Evolutionary conservation across 2,113 vertebrate species (phyloP).

Genomic region (Tragelaphus imberbis): DNA sequence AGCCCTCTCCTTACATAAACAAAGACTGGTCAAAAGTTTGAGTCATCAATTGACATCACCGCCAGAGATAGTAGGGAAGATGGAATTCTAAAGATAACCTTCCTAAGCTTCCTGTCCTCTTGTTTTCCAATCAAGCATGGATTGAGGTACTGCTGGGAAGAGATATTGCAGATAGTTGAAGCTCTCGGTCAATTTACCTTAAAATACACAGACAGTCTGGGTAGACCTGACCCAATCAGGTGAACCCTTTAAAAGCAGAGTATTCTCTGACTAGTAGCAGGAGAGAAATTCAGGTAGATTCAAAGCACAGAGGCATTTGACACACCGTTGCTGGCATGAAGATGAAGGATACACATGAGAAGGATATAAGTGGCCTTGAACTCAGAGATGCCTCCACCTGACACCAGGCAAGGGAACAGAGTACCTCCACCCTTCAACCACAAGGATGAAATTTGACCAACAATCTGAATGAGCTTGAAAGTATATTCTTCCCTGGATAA

Average conservation of each 20-base stretch:
- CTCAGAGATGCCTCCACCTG: background rate
- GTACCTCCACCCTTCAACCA: fast-evolving
- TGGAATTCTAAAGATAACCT: background rate
- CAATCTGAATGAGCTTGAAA: background rate
- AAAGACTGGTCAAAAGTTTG: background rate
- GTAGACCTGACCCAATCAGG: background rate
- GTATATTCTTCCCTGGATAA: background rate
- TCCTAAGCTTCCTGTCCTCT: background rate
- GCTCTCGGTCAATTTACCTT: background rate
- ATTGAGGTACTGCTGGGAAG: background rate
- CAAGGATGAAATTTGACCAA: background rate
- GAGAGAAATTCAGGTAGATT: background rate
- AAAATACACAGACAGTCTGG: background rate
- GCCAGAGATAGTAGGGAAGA: background rate
- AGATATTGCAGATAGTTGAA: background rate
- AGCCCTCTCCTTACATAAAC: background rate
- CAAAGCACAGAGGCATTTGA: background rate
- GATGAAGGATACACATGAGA: background rate
- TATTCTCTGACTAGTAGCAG: background rate
- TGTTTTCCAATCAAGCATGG: background rate
- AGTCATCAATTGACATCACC: background rate
- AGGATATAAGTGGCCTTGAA: background rate
- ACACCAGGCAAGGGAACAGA: background rate
- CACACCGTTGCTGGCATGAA: background rate
- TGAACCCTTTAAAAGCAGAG: background rate